These are phyloP conservation scores for Caenorhabditis sp. DNA, from an alignment of 2,888 invertebrate species.

Conservation along the genomic window DNA sequence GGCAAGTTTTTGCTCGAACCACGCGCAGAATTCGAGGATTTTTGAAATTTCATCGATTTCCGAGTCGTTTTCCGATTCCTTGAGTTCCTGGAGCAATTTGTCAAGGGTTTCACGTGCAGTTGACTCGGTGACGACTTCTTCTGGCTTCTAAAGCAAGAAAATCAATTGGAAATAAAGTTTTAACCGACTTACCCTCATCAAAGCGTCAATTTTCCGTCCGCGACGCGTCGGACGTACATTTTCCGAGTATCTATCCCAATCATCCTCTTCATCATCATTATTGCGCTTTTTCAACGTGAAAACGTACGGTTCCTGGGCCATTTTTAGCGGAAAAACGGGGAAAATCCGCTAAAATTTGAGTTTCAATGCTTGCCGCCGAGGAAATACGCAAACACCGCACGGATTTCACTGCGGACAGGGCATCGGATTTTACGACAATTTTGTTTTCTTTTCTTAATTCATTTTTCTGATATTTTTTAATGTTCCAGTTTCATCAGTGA, in stretches of 20 bases:
- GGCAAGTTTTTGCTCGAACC: slow-evolving; percentile 73
- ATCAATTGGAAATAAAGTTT: too few species aligned
- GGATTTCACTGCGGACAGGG: not conserved
- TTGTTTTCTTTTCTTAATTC: too few species aligned
- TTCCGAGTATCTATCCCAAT: slow-evolving; percentile 71
- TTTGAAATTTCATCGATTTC: slow-evolving; percentile 32
- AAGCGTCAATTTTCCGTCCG: slow-evolving; percentile 65
- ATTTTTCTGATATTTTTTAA: too few species aligned
- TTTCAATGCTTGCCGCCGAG: not conserved
- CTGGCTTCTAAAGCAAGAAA: slow-evolving; percentile 47
- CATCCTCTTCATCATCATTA: slow-evolving; percentile 49
- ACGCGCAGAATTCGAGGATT: slow-evolving; percentile 66
- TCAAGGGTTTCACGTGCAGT: slow-evolving; percentile 47
- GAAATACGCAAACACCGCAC: slow-evolving; percentile 1
- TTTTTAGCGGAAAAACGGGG: too few species aligned
- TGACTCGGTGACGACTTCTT: slow-evolving; percentile 48
- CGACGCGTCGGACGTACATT: slow-evolving; percentile 67
- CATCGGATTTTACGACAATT: not conserved
- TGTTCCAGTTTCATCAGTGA: too few species aligned
- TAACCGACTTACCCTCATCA: slow-evolving; percentile 48
- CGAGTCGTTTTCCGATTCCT: not conserved
- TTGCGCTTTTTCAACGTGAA: slow-evolving; percentile 53
- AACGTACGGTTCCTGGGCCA: slow-evolving; percentile 51
- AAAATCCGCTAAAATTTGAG: not conserved
- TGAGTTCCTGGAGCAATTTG: slow-evolving; percentile 22